These are phyloP conservation scores for Luidia sarsii DNA, from an alignment of 53 echinoderm and acorn worm genomes.

Conservation along the genomic window DNA sequence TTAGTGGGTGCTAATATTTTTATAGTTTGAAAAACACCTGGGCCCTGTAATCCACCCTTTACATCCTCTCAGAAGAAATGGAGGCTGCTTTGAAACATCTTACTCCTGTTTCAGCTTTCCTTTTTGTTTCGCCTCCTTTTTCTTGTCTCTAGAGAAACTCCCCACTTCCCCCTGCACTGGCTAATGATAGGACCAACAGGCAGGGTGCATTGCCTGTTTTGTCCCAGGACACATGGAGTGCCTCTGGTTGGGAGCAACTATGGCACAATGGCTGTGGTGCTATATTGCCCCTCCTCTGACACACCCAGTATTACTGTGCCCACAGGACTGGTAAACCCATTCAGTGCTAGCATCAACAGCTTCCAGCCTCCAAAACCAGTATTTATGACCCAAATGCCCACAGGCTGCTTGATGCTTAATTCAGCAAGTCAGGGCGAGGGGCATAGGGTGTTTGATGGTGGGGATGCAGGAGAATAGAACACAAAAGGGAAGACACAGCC, in stretches of 20 bases:
- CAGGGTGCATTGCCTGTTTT: background rate
- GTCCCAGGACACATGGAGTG: background rate
- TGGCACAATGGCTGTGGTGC: no score
- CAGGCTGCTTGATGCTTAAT: slow-evolving; percentile 40
- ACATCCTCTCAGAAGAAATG: no score
- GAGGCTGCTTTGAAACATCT: background rate
- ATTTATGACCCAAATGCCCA: slow-evolving; percentile 4
- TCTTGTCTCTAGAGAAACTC: background rate
- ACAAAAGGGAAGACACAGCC: no score
- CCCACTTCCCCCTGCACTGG: slow-evolving; percentile 1
- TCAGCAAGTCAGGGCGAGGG: slow-evolving; percentile 8
- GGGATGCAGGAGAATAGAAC: no score
- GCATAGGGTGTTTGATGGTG: no score
- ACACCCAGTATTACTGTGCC: background rate
- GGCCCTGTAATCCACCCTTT: no score
- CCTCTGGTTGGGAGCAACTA: no score
- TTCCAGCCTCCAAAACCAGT: slow-evolving; percentile 16
- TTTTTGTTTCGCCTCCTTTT: background rate
- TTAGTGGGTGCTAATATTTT: slow-evolving; percentile 42
- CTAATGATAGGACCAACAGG: background rate
- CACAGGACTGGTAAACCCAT: slow-evolving; percentile 27
- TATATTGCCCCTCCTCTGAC: background rate
- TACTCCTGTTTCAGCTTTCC: background rate
- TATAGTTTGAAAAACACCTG: slow-evolving; percentile 31
- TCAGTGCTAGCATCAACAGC: slow-evolving; percentile 45